phyloP scores from a whole-genome alignment of 2,888 invertebrate species.

The Spilosoma lubricipeda region DNA sequence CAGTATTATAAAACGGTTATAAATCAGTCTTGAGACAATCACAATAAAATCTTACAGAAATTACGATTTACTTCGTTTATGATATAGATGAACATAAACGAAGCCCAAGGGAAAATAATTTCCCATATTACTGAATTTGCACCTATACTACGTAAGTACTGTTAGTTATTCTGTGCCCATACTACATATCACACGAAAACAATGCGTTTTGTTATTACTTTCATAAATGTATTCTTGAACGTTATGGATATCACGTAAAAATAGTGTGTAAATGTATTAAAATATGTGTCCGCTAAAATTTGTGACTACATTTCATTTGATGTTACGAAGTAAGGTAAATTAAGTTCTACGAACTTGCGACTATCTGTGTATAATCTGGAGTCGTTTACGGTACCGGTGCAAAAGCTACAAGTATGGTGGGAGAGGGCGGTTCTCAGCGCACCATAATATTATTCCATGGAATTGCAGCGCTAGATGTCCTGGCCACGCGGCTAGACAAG shows the following conservation, averaged over 20 bases:
- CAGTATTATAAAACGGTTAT: constrained; percentile 5
- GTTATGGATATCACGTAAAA: not conserved
- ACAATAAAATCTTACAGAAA: not conserved
- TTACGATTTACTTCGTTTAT: not conserved
- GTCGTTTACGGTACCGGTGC: constrained; percentile 65
- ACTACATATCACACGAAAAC: not conserved
- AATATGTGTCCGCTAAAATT: not conserved
- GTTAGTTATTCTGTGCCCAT: no score
- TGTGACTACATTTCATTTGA: not conserved
- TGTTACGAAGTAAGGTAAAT: constrained; percentile 35
- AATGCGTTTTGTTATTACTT: not conserved
- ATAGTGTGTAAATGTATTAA: not conserved
- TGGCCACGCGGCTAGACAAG: constrained; percentile 57
- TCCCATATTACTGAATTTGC: not conserved
- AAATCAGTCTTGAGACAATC: not conserved
- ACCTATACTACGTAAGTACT: no score
- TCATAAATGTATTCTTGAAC: no score
- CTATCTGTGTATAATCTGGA: constrained; percentile 51
- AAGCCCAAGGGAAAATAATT: not conserved
- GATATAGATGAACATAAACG: not conserved
- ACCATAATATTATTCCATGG: constrained; percentile 69
- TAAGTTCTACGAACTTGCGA: constrained; percentile 21
- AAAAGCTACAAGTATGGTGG: constrained; percentile 55
- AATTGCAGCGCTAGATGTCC: constrained; percentile 64
- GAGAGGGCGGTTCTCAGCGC: constrained; percentile 55